Base-by-base conservation (phyloP, 2,888 invertebrate species). In the Drosophila quinaria region DNA sequence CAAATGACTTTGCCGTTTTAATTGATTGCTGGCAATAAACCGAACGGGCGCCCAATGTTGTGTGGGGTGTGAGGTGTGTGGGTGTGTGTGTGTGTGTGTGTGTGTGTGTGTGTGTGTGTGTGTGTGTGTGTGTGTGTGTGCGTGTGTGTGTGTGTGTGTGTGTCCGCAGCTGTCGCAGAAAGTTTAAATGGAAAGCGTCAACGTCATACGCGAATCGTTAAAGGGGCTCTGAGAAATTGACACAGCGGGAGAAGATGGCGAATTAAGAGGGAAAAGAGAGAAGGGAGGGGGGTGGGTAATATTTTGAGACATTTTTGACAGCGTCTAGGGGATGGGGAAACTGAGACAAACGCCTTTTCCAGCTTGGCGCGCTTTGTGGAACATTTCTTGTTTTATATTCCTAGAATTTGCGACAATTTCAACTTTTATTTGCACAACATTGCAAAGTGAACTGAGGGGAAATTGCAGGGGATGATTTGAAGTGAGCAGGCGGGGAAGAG, bases 1-100 rank as follows among this genome's bases (percentile, higher is more conserved):
- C 89, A 85, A 85, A 85, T 85, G 89, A 85, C 88, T 85, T 85
- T 89, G 85, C 81, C 81, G 85, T 85, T 85, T 85, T 85, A 85
- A 85, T 85, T 89, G 84, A 85, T 85, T 87, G 87, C 89, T 69
- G 81, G 84, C 89, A 85, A 85, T 85, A 85, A 85, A 87, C 85
- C 81, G 87, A 84, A 89, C 61, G 52, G 85, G 76, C 89, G 84
- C 74, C 89, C 80, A 60, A 60, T 80, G 74, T 64, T 62, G 51
- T 31, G 17, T 22, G 22, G 52, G 42, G 46, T 39, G 49, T 10
- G 33, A 17, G 22, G 44, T 10, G 46, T 54, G 19, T 54, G 31
- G 42, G 59, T 44, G 47, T 54, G 62, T 33, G 60, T 47, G 52
- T 39, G 49, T 46, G 50, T 44, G 50, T 50, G 60, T 33, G 49